Conservation (phyloP, 2,797 vertebrate species). For the Silurus aristotelis region DNA sequence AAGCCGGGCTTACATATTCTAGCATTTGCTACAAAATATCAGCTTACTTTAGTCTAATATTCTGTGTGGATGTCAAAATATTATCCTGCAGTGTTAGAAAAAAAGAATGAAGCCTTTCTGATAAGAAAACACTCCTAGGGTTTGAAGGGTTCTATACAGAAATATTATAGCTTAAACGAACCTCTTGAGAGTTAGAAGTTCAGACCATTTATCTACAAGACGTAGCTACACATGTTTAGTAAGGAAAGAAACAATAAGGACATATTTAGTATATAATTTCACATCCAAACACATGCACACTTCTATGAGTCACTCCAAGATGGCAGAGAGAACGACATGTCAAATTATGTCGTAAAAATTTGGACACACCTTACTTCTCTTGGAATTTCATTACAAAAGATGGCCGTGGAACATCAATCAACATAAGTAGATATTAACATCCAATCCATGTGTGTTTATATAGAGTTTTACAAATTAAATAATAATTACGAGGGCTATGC, state of each 20-base stretch:
- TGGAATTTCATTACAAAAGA: not conserved
- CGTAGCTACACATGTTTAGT: not conserved
- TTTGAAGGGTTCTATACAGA: not conserved
- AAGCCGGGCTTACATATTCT: not conserved
- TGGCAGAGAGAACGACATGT: conserved; percentile 35
- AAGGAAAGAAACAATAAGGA: not conserved
- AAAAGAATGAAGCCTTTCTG: not conserved
- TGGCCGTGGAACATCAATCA: not conserved
- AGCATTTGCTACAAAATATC: not conserved
- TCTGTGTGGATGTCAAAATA: not conserved
- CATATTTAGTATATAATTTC: not conserved
- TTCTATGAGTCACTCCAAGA: not conserved
- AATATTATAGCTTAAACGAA: not conserved
- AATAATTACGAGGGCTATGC: not conserved
- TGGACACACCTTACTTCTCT: conserved; percentile 63
- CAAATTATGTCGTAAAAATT: conserved; percentile 64
- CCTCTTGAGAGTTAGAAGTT: not conserved
- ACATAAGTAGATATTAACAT: too few species aligned
- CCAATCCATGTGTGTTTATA: not conserved
- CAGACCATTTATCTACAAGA: not conserved
- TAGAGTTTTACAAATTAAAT: not conserved
- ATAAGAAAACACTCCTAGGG: not conserved
- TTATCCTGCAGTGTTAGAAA: not conserved
- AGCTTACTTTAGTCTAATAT: not conserved
- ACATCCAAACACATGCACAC: not conserved